phyloP scores from a whole-genome alignment of 2,113 vertebrate genomes.

The Numenius arquata region DNA sequence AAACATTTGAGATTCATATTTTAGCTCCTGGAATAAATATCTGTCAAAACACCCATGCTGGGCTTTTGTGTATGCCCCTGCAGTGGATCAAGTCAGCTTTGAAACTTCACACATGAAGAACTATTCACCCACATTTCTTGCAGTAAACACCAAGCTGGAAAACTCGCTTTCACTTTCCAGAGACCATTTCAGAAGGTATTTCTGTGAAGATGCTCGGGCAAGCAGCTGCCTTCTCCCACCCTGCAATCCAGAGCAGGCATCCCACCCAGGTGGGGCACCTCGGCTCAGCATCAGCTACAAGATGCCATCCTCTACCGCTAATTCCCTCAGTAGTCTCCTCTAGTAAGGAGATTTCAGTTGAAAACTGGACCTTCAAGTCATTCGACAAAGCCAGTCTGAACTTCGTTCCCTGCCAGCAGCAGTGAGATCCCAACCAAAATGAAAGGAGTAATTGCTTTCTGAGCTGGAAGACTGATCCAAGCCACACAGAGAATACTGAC shows the following conservation, averaged over 20 bases:
- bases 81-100: background rate
- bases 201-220: rapidly evolving
- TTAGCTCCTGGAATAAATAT: constrained; percentile 49
- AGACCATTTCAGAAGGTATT: background rate
- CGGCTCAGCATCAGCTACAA: background rate
- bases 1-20: constrained; percentile 62
- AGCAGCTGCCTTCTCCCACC: background rate
- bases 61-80: background rate
- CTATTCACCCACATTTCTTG: background rate
- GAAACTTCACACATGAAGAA: background rate
- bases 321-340: background rate
- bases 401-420: background rate
- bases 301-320: background rate
- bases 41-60: background rate
- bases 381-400: background rate
- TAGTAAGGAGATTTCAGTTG: background rate
- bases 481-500: background rate
- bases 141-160: background rate
- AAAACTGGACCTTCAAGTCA: background rate
- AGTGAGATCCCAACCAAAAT: background rate
- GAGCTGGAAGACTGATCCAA: background rate
- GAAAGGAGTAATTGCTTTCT: constrained; percentile 24
- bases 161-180: background rate
- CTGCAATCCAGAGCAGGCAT: background rate
- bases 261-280: background rate